Percentiles rank a stretch among this genome's conserved stretches.
These are phyloP conservation scores for Drosophila oshimai DNA, from an alignment of 1,140 invertebrate genomes.

Conservation along the genomic window DNA sequence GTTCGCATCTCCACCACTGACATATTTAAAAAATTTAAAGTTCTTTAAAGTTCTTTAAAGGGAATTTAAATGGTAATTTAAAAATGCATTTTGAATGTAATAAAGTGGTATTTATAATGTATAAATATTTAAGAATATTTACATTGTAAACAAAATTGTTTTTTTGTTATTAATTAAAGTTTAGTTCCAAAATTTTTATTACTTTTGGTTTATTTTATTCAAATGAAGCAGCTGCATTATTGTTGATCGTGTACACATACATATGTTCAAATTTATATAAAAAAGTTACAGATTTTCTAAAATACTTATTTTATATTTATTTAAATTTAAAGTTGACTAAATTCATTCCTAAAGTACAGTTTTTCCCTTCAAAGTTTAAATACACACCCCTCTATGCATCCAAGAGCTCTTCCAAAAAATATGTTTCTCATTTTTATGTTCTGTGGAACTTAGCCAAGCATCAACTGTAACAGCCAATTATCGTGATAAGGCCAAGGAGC, in stretches of 20 bases:
- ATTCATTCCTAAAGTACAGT: neutral
- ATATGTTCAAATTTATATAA: too few relatives aligned
- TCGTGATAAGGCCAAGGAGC: conserved; percentile 31
- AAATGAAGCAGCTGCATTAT: too few relatives aligned
- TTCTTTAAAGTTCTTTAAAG: neutral
- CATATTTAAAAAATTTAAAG: neutral
- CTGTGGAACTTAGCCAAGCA: conserved; percentile 15
- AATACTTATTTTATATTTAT: too few relatives aligned
- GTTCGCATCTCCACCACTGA: neutral
- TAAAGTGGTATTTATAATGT: too few relatives aligned
- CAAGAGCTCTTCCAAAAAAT: neutral
- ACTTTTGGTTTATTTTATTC: too few relatives aligned
- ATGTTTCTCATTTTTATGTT: conserved; percentile 7
- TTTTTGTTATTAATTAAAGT: neutral
- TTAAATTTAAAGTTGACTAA: neutral
- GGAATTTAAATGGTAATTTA: neutral
- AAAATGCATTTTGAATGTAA: too few relatives aligned
- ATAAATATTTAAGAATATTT: neutral
- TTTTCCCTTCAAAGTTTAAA: neutral
- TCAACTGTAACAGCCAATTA: conserved; percentile 41
- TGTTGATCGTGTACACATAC: too few relatives aligned
- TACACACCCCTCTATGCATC: neutral
- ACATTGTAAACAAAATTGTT: neutral
- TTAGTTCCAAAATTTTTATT: too few relatives aligned
- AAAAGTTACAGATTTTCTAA: too few relatives aligned